Conservation (phyloP, 2,113 vertebrate species). For the Dolichotis patagonum region DNA sequence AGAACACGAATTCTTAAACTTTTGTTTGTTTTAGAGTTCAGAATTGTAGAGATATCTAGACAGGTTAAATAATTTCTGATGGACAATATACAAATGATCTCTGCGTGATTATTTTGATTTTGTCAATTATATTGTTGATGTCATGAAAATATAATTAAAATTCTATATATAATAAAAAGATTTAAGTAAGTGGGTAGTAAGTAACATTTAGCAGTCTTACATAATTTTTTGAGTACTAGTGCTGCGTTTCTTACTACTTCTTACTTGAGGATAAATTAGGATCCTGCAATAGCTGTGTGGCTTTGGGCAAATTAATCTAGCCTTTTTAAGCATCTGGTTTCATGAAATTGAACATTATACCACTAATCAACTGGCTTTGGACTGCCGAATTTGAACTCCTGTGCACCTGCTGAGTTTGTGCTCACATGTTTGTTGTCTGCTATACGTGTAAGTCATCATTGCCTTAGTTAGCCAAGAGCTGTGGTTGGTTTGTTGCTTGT, state of each 20-base stretch:
- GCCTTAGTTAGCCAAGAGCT: not conserved
- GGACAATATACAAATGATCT: not conserved
- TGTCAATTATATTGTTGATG: not conserved
- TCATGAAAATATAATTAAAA: slow-evolving; percentile 25
- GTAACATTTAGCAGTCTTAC: not conserved
- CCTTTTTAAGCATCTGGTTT: not conserved
- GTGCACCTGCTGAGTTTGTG: not conserved
- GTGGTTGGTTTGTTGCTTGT: slow-evolving; percentile 29
- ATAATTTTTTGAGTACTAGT: not conserved
- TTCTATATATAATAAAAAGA: not conserved
- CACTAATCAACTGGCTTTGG: not conserved
- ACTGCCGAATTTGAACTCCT: not conserved
- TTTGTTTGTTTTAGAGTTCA: slow-evolving; percentile 23
- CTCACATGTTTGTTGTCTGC: not conserved
- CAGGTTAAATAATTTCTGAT: slow-evolving; percentile 18
- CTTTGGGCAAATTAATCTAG: not conserved
- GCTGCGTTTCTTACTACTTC: not conserved
- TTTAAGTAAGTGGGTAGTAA: not conserved
- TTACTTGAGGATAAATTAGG: not conserved
- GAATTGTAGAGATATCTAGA: not conserved
- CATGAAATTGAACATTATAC: not conserved
- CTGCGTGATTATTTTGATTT: not conserved
- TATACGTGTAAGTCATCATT: not conserved
- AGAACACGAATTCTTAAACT: not conserved
- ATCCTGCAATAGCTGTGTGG: not conserved